These are phyloP conservation scores for Spinibarbus caldwelli DNA, from an alignment of 2,797 vertebrate species.

Conservation along the genomic window DNA sequence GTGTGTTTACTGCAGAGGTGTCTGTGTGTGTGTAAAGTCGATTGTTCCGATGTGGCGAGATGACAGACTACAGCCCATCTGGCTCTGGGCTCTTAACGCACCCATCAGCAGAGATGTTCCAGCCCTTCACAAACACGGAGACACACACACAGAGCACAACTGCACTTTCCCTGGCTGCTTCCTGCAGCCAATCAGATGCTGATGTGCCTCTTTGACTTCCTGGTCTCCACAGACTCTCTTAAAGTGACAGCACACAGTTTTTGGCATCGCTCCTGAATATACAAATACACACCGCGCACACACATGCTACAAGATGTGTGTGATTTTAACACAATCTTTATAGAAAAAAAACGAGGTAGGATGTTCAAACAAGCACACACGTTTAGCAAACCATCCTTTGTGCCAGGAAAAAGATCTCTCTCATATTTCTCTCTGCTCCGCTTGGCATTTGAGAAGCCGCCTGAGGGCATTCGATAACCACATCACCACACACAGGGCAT, in stretches of 20 bases:
- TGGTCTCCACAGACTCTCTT: slow-evolving; percentile 69
- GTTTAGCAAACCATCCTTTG: slow-evolving; percentile 23
- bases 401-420: slow-evolving; percentile 48
- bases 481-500: slow-evolving; percentile 46
- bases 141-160: slow-evolving; percentile 36
- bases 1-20: slow-evolving; percentile 16
- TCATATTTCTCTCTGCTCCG: slow-evolving; percentile 32
- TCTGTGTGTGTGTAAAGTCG: slow-evolving; percentile 29
- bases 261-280: background rate
- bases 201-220: slow-evolving; percentile 67
- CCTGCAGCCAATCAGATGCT: slow-evolving; percentile 70
- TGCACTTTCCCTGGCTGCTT: slow-evolving; percentile 64
- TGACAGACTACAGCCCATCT: slow-evolving; percentile 62
- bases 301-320: background rate
- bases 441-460: slow-evolving; percentile 55
- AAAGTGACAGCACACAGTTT: slow-evolving; percentile 70
- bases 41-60: slow-evolving; percentile 52
- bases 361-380: slow-evolving; percentile 5
- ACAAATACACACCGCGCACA: background rate
- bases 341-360: background rate
- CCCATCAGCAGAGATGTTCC: slow-evolving; percentile 58
- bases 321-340: background rate
- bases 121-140: slow-evolving; percentile 47
- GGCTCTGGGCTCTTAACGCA: slow-evolving; percentile 59
- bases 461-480: slow-evolving; percentile 35